These are phyloP conservation scores for Rhorus exstirpatorius DNA, from an alignment of 2,888 invertebrate genomes.

Conservation along the genomic window DNA sequence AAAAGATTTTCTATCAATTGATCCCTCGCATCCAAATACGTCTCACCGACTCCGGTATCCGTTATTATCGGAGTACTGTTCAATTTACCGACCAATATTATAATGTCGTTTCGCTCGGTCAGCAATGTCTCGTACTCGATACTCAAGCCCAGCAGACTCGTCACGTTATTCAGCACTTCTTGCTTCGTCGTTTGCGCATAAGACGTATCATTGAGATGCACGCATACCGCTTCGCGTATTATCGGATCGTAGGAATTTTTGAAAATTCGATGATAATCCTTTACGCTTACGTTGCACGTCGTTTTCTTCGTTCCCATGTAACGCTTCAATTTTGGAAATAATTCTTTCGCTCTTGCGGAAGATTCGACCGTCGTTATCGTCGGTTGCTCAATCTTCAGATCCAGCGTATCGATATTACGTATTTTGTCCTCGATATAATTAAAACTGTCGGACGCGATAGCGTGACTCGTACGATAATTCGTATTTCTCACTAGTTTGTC, in stretches of 20 bases:
- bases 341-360: constrained; percentile 17
- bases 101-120: neutral
- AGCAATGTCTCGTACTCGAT: neutral
- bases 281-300: neutral
- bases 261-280: constrained; percentile 22
- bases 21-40: constrained; percentile 36
- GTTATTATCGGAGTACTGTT: constrained; percentile 26
- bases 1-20: constrained; percentile 16
- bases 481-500: constrained; percentile 26
- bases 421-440: neutral
- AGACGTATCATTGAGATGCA: neutral
- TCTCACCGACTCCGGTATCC: constrained; percentile 20
- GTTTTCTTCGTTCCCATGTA: neutral
- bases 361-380: neutral
- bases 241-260: neutral
- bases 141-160: constrained; percentile 1
- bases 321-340: constrained; percentile 36
- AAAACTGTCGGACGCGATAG: neutral
- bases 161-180: neutral
- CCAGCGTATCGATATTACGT: neutral
- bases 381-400: constrained; percentile 24
- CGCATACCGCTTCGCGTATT: neutral
- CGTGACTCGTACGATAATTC: neutral
- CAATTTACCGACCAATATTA: constrained; percentile 15
- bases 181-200: neutral